Percentiles rank a stretch among this genome's conserved stretches.
Conservation (phyloP, 1,140 invertebrate genomes). For the Metaphire vulgaris region DNA sequence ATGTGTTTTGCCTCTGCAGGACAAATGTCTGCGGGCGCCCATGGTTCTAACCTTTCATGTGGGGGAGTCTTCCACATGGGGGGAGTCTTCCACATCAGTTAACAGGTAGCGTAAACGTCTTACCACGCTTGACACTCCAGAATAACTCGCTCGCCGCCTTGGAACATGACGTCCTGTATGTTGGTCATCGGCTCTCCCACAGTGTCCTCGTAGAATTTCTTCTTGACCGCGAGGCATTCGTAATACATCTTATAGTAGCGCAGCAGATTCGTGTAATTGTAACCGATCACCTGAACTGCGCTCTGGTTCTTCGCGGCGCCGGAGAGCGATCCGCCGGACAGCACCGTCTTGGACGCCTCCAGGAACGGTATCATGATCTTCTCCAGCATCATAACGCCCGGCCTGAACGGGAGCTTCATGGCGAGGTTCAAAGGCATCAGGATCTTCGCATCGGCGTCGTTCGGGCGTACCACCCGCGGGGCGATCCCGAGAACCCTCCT, state of each 20-base stretch:
- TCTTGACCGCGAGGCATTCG: conserved; percentile 8
- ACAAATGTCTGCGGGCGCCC: neutral
- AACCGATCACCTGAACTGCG: neutral
- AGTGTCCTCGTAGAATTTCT: neutral
- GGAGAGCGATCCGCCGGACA: neutral
- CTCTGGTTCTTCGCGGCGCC: neutral
- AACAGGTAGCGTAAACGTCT: neutral
- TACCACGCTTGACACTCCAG: conserved; percentile 15
- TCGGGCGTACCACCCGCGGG: too few species aligned
- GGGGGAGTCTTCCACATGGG: neutral
- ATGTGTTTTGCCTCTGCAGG: too few species aligned
- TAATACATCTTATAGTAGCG: conserved; percentile 4
- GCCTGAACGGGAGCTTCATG: neutral
- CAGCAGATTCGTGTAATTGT: neutral
- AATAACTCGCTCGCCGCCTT: neutral
- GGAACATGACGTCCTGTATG: neutral
- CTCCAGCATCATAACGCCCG: neutral
- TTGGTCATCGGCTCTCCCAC: conserved; percentile 15
- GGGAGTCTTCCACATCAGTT: neutral
- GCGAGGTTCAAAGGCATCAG: neutral
- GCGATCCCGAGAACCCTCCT: too few species aligned
- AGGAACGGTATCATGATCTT: neutral
- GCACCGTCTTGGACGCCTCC: neutral
- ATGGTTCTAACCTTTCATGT: neutral
- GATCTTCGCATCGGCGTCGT: neutral